These are phyloP conservation scores for Myoxocephalus aenaeus DNA, from an alignment of 2,797 vertebrate genomes.

Conservation along the genomic window DNA sequence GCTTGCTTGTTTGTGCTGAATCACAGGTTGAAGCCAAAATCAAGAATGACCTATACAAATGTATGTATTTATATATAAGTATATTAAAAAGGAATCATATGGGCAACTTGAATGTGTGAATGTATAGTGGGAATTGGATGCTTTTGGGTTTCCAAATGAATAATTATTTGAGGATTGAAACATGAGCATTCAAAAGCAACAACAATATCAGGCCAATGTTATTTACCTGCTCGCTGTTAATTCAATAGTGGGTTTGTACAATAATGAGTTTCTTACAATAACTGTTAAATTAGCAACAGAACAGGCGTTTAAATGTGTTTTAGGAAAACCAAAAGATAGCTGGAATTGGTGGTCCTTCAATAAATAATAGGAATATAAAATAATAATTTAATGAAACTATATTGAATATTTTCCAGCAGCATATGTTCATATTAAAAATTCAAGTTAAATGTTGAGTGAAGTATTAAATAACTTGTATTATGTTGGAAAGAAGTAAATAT, in stretches of 20 bases:
- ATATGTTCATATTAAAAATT: not conserved
- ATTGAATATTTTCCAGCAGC: not conserved
- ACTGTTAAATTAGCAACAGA: not conserved
- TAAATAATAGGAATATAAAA: too few relatives aligned
- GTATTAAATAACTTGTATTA: not conserved
- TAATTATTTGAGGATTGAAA: not conserved
- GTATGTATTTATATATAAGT: conserved; percentile 84
- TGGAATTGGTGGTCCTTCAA: not conserved
- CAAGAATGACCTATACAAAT: conserved; percentile 80
- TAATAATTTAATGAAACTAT: not conserved
- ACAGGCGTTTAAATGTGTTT: not conserved
- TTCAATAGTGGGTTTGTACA: not conserved
- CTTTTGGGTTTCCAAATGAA: not conserved
- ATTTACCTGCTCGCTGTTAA: not conserved
- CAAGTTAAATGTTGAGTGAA: not conserved
- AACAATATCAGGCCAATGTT: not conserved
- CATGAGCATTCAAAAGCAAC: not conserved
- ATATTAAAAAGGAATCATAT: conserved; percentile 80
- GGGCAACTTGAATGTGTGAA: conserved; percentile 25
- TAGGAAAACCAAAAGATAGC: not conserved
- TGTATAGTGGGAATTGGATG: not conserved
- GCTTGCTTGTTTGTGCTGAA: conserved; percentile 78
- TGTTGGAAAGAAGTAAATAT: not conserved
- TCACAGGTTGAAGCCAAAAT: conserved; percentile 80
- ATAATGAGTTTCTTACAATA: not conserved